These are phyloP conservation scores for Meloidogyne chitwoodi DNA, from an alignment of 1,140 invertebrate genomes.

Conservation along the genomic window DNA sequence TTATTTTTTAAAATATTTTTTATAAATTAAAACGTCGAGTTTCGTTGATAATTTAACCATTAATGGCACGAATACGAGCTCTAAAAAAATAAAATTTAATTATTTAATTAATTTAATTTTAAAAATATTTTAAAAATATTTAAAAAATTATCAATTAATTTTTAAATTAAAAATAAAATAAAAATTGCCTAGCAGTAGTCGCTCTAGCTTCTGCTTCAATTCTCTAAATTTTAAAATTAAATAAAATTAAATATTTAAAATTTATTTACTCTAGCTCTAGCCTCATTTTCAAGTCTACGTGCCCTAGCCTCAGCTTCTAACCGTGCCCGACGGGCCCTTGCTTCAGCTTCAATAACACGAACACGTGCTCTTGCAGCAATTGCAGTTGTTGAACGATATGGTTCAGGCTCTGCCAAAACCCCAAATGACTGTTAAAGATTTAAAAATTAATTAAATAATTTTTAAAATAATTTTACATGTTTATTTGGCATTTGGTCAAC, in stretches of 20 bases:
- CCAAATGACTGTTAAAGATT: neutral
- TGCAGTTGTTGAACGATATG: neutral
- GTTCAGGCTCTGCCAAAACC: neutral
- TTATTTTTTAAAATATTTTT: neutral
- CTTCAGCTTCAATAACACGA: neutral
- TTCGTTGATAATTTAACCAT: neutral
- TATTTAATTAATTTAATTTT: no score
- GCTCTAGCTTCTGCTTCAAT: neutral
- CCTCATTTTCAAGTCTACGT: neutral
- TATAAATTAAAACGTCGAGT: neutral
- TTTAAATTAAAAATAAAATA: neutral
- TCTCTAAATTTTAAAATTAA: neutral
- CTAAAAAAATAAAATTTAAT: neutral
- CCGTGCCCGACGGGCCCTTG: neutral
- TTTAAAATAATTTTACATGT: neutral
- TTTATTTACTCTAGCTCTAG: neutral
- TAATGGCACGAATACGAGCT: neutral
- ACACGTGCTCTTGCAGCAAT: neutral
- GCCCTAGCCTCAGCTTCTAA: neutral
- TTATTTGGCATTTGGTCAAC: neutral
- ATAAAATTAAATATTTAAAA: neutral
- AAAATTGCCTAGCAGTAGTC: neutral
- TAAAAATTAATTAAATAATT: neutral
- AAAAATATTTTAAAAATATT: no score
- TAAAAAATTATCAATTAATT: neutral